Evolutionary conservation across 2,888 invertebrate genomes (phyloP).

Genomic region (Pachydiplax longipennis): DNA sequence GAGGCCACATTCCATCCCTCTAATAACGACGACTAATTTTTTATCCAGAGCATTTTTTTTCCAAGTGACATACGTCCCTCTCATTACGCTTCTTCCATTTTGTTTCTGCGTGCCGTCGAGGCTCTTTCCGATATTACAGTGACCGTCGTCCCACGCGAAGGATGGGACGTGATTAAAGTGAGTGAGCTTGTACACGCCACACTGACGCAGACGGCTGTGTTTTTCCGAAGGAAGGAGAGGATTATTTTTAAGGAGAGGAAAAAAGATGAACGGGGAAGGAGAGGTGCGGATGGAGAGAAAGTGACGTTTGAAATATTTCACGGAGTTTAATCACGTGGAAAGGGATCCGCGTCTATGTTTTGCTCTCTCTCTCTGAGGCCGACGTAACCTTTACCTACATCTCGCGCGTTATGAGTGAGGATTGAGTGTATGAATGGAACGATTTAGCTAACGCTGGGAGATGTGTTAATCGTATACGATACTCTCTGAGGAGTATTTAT

Average conservation of each 20-base stretch:
- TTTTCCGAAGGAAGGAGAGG: not conserved
- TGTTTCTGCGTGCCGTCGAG: constrained; percentile 21
- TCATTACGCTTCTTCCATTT: constrained; percentile 5
- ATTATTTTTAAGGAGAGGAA: not conserved
- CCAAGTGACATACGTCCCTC: not conserved
- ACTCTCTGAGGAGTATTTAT: too few relatives aligned
- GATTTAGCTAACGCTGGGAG: too few relatives aligned
- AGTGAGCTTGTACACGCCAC: constrained; percentile 13
- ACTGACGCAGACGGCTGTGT: not conserved
- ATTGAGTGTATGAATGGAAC: too few relatives aligned
- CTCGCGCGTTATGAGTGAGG: too few relatives aligned
- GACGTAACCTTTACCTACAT: too few relatives aligned
- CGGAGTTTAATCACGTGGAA: too few relatives aligned
- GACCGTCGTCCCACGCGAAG: not conserved
- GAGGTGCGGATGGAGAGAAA: not conserved
- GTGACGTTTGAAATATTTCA: not conserved
- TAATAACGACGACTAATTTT: constrained; percentile 21
- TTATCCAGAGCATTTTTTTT: not conserved
- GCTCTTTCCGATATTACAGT: constrained; percentile 38
- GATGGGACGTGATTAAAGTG: constrained; percentile 38
- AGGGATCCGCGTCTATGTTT: too few relatives aligned
- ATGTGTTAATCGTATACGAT: too few relatives aligned
- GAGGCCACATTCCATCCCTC: not conserved
- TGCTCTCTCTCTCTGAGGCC: too few relatives aligned
- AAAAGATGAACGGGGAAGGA: not conserved